Conservation (phyloP, 1,140 invertebrate genomes). For the Saccostrea cuccullata region DNA sequence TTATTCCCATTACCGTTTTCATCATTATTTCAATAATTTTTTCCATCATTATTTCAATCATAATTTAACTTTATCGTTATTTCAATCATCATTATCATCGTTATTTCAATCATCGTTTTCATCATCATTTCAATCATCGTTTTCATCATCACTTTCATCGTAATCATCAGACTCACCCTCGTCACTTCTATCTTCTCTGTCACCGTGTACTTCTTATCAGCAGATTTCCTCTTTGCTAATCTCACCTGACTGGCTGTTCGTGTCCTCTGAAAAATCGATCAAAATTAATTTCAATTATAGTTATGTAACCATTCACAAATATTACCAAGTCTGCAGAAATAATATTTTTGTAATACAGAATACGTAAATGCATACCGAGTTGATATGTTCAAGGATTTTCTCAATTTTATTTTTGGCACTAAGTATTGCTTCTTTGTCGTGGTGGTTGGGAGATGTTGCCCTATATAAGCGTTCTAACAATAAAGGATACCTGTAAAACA, state of each 20-base stretch:
- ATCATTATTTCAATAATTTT: too few relatives aligned
- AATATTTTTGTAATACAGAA: background rate
- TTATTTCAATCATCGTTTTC: background rate
- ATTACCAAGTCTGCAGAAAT: background rate
- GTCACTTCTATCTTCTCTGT: slow-evolving; percentile 70
- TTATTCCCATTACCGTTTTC: too few relatives aligned
- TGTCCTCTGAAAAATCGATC: slow-evolving; percentile 59
- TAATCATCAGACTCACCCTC: slow-evolving; percentile 56
- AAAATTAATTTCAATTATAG: background rate
- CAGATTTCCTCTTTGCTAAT: slow-evolving; percentile 23
- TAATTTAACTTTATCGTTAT: too few relatives aligned
- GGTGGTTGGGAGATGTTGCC: slow-evolving; percentile 90
- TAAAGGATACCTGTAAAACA: slow-evolving; percentile 91
- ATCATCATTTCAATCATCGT: background rate
- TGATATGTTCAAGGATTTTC: slow-evolving; percentile 95
- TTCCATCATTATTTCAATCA: too few relatives aligned
- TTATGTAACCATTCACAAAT: background rate
- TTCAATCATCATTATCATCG: background rate
- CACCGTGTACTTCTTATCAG: slow-evolving; percentile 47
- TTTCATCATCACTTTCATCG: background rate
- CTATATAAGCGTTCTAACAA: slow-evolving; percentile 92
- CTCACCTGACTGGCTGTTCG: slow-evolving; percentile 37
- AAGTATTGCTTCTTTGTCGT: slow-evolving; percentile 85
- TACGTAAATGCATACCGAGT: slow-evolving; percentile 79
- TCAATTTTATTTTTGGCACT: slow-evolving; percentile 95